Conservation (phyloP, 2,888 invertebrate genomes). For the Trichacis sp. region DNA sequence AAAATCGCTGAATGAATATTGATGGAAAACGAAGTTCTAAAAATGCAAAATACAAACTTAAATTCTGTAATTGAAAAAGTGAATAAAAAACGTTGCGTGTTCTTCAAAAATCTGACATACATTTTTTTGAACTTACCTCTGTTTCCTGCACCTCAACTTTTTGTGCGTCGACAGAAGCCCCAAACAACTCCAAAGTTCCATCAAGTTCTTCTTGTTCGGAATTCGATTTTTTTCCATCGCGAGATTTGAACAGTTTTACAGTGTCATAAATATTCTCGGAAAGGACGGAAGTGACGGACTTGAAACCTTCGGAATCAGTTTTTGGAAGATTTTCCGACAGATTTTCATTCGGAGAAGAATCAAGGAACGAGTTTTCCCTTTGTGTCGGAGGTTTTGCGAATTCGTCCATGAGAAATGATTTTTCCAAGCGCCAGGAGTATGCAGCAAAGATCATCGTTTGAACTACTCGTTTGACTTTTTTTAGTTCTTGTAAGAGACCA, state of each 20-base stretch:
- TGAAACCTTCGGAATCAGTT: conserved; percentile 36
- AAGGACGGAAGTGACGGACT: conserved; percentile 51
- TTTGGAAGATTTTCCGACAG: background rate
- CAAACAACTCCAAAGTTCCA: conserved; percentile 46
- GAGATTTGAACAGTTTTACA: conserved; percentile 60
- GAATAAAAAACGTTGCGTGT: too few relatives aligned
- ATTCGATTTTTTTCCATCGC: conserved; percentile 37
- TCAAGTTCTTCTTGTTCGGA: conserved; percentile 17
- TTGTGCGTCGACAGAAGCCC: conserved; percentile 30
- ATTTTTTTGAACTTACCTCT: too few relatives aligned
- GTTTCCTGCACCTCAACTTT: conserved; percentile 28
- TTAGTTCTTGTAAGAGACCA: conserved; percentile 77
- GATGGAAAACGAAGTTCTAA: too few relatives aligned
- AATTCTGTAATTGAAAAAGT: too few relatives aligned
- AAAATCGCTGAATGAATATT: too few relatives aligned
- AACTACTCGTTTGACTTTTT: conserved; percentile 85
- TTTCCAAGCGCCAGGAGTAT: conserved; percentile 94
- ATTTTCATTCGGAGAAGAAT: conserved; percentile 50
- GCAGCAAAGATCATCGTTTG: conserved; percentile 84
- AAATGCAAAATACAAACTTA: background rate
- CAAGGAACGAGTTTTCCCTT: conserved; percentile 70
- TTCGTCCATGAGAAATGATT: conserved; percentile 87
- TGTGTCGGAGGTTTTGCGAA: conserved; percentile 80
- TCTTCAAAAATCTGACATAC: background rate
- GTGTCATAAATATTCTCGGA: conserved; percentile 61